These are phyloP conservation scores for Pomatorhinus ruficollis DNA, from an alignment of 2,113 vertebrate genomes.

Conservation along the genomic window DNA sequence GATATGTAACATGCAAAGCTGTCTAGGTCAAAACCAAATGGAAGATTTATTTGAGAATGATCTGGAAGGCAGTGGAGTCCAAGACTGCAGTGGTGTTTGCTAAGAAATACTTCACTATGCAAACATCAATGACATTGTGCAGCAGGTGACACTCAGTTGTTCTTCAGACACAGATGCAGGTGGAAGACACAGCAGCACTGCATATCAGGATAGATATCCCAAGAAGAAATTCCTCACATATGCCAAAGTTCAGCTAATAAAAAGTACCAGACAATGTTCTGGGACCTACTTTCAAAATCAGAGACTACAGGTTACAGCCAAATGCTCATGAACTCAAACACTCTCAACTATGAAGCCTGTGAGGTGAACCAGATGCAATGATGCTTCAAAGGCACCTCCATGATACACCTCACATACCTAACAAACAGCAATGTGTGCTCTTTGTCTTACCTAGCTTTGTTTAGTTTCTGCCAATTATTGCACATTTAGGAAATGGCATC, in stretches of 20 bases:
- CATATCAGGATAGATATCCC: neutral
- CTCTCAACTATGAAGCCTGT: neutral
- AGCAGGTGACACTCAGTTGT: neutral
- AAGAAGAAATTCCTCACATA: neutral
- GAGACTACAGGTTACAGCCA: neutral
- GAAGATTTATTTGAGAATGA: neutral
- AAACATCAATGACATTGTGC: neutral
- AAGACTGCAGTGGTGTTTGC: neutral
- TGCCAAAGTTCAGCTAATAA: neutral
- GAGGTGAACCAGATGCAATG: neutral
- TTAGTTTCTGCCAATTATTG: neutral
- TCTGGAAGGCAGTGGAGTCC: neutral
- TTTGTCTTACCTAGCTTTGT: neutral
- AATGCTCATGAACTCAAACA: neutral
- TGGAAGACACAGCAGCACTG: neutral
- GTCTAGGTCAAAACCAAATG: neutral
- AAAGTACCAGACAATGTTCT: neutral
- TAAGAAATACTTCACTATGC: neutral
- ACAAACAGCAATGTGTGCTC: neutral
- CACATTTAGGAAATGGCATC: neutral
- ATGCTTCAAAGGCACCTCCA: neutral
- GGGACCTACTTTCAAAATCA: neutral
- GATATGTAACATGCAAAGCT: neutral
- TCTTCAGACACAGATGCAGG: neutral
- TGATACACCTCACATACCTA: neutral